Base-by-base conservation (phyloP, 2,888 invertebrate species). In the Perizoma flavofasciatum region DNA sequence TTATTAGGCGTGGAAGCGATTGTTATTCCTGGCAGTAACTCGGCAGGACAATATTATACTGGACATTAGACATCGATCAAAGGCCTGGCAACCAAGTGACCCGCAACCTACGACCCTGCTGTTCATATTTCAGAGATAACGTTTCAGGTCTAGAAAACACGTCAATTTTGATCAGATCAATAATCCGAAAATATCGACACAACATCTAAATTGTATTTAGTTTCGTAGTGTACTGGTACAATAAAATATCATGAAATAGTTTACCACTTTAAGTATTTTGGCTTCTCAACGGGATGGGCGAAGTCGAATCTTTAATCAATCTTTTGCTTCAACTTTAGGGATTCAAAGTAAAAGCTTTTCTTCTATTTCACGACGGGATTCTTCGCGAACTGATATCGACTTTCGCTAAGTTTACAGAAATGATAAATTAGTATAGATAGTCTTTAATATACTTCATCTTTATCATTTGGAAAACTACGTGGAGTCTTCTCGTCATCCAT, bases 1-100 rank as follows among this genome's bases (percentile, higher is more conserved):
- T 51, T 62, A 58, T 55, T 64, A 54, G 51, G 49, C 61, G 62
- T 63, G 59, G 59, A 58, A 68, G 57, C 48, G 58, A 62, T 71
- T 75, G 75, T 75, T 69, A 78, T 78, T 73, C 73, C 76, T 78
- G 77, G 78, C 58, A 61, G 55, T 46, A 46, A 37, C 37, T 37
- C 22, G 22, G 22, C 22, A 22, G 22, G 22, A 22, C 74, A 73
- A 68, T 66, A 67, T 71, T 69, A 73, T 68, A 68, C 70, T 69
- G 74, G 68, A 70, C 71, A 69, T 71, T 67, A 67, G 72, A 70
- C 61, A 75, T 73, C 65, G 68, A 63, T 32, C 63, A 68, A 67
- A 51, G 50, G 71, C 46, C 67, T 73, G 69, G 68, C 70, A 39
- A 37, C 37, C 37, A 6, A 7, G 37, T 37, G 7, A 37, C 6